Percentiles rank a stretch among this genome's conserved stretches.
These are phyloP conservation scores for Axea sp. DNA, from an alignment of 2,888 invertebrate genomes.

Conservation along the genomic window DNA sequence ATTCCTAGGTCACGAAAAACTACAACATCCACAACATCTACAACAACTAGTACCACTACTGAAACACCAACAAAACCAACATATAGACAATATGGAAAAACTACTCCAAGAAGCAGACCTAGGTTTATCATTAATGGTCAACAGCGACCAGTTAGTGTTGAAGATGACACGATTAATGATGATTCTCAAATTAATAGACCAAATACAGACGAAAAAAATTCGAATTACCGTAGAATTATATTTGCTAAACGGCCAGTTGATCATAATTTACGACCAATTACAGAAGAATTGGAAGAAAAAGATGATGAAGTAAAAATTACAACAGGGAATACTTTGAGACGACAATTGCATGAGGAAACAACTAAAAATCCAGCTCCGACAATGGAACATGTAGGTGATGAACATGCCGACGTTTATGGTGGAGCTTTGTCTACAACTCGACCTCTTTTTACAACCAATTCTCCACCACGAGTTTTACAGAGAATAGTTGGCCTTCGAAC, in stretches of 20 bases:
- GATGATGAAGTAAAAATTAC: slow-evolving; percentile 77
- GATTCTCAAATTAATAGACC: slow-evolving; percentile 76
- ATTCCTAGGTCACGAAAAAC: slow-evolving; percentile 82
- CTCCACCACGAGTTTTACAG: slow-evolving; percentile 81
- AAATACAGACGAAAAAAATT: slow-evolving; percentile 68
- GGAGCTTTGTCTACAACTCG: slow-evolving; percentile 84
- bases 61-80: slow-evolving; percentile 74
- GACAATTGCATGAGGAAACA: slow-evolving; percentile 83
- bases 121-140: slow-evolving; percentile 75
- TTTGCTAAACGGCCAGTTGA: slow-evolving; percentile 75
- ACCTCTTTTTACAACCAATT: slow-evolving; percentile 85
- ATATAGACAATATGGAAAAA: slow-evolving; percentile 72
- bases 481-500: slow-evolving; percentile 67
- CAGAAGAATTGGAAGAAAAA: slow-evolving; percentile 78
- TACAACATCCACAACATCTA: slow-evolving; percentile 69
- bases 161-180: slow-evolving; percentile 68
- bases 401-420: slow-evolving; percentile 86
- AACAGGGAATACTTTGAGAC: slow-evolving; percentile 82
- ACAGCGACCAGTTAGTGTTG: slow-evolving; percentile 69
- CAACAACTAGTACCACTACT: slow-evolving; percentile 74
- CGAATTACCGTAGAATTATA: slow-evolving; percentile 69
- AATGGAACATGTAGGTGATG: slow-evolving; percentile 83
- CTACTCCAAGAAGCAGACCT: slow-evolving; percentile 69
- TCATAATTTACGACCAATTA: slow-evolving; percentile 75
- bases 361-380: slow-evolving; percentile 79